A percentile compares a stretch with the other conserved stretches of the same genome.
Evolutionary conservation across 2,888 invertebrate genomes (phyloP).

Genomic region (Synergus itoensis): DNA sequence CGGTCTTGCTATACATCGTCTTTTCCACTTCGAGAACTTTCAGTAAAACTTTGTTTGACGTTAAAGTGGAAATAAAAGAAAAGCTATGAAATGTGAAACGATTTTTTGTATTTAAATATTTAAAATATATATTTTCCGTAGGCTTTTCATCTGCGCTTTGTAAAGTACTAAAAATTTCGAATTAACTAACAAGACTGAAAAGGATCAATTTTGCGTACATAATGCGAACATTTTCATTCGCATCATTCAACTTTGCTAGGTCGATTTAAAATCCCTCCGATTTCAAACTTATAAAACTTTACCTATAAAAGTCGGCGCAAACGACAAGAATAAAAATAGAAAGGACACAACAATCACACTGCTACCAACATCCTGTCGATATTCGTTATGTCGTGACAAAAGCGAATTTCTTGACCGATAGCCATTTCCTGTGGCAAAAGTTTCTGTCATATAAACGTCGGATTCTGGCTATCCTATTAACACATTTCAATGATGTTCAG

Average conservation of each 20-base stretch:
- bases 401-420: constrained; percentile 53
- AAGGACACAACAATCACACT: constrained; percentile 46
- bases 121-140: too few species aligned
- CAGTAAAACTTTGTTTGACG: too few species aligned
- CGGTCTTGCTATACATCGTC: too few species aligned
- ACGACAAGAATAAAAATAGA: constrained; percentile 68
- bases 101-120: too few species aligned
- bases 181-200: constrained; percentile 8
- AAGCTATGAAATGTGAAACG: too few species aligned
- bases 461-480: background rate
- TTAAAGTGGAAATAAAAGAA: too few species aligned
- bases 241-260: constrained; percentile 53
- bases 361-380: constrained; percentile 53
- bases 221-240: constrained; percentile 53
- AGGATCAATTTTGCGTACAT: constrained; percentile 73
- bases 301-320: constrained; percentile 71
- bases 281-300: constrained; percentile 65
- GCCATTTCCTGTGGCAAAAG: constrained; percentile 43
- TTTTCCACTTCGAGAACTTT: too few species aligned
- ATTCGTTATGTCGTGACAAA: constrained; percentile 50
- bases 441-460: constrained; percentile 10
- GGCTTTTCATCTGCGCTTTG: too few species aligned
- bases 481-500: background rate
- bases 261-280: constrained; percentile 58
- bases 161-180: background rate